Conservation (phyloP, 2,113 vertebrate species). For the Heterochromis multidens region DNA sequence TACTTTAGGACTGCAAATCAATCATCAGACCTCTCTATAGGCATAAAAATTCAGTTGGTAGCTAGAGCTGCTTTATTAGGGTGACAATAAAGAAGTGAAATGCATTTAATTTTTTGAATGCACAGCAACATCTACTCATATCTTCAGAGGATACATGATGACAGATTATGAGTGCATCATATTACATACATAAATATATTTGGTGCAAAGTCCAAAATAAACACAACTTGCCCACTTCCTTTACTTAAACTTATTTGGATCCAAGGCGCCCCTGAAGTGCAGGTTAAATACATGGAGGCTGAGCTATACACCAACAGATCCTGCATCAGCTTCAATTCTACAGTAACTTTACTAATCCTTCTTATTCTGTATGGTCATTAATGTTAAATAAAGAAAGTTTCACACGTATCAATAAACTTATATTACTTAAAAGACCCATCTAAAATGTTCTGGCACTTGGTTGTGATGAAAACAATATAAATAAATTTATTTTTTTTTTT, state of each 20-base stretch:
- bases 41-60: neutral
- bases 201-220: neutral
- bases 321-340: neutral
- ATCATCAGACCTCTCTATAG: neutral
- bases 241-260: neutral
- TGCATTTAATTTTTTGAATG: constrained; percentile 15
- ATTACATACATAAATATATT: neutral
- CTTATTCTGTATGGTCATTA: neutral
- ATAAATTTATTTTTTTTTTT: neutral
- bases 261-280: neutral
- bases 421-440: constrained; percentile 7
- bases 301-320: neutral
- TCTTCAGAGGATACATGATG: neutral
- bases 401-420: neutral
- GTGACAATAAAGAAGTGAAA: neutral
- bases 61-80: neutral
- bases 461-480: constrained; percentile 10
- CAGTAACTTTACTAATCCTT: neutral
- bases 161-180: neutral
- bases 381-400: neutral
- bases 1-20: neutral
- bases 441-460: neutral
- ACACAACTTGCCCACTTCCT: neutral
- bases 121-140: constrained; percentile 9
- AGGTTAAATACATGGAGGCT: neutral